Conservation (phyloP, 2,113 vertebrate species). For the Pelobates fuscus region DNA sequence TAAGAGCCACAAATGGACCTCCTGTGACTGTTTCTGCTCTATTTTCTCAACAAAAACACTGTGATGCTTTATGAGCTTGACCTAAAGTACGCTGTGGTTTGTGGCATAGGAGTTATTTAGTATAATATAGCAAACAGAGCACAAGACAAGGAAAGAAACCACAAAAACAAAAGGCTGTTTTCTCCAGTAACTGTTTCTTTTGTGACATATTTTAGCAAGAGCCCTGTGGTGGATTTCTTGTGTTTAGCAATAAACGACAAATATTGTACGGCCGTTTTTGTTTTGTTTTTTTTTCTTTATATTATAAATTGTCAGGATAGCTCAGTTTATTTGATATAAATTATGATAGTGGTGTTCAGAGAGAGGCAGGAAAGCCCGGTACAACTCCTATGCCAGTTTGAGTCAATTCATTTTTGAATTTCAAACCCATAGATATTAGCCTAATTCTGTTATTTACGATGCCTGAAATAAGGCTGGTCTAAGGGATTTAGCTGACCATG, state of each 20-base stretch:
- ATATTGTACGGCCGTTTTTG: not conserved
- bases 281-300: not conserved
- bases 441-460: too few species aligned
- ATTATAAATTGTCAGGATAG: not conserved
- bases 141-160: constrained; percentile 48
- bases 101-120: constrained; percentile 49
- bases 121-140: constrained; percentile 39
- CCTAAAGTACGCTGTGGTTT: constrained; percentile 57
- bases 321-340: too few species aligned
- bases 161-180: constrained; percentile 8
- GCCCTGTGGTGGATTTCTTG: constrained; percentile 7
- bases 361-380: too few species aligned
- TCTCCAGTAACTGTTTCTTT: constrained; percentile 14
- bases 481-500: too few species aligned
- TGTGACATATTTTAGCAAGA: constrained; percentile 9
- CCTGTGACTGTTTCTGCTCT: not conserved
- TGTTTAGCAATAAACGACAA: constrained; percentile 29
- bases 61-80: constrained; percentile 53
- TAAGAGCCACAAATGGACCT: too few species aligned
- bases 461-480: too few species aligned
- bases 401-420: too few species aligned
- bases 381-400: too few species aligned
- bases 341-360: too few species aligned
- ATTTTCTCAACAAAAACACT: constrained; percentile 35
- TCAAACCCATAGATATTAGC: too few species aligned